Conservation (phyloP, 2,797 vertebrate species). For the Graptemys geographica region DNA sequence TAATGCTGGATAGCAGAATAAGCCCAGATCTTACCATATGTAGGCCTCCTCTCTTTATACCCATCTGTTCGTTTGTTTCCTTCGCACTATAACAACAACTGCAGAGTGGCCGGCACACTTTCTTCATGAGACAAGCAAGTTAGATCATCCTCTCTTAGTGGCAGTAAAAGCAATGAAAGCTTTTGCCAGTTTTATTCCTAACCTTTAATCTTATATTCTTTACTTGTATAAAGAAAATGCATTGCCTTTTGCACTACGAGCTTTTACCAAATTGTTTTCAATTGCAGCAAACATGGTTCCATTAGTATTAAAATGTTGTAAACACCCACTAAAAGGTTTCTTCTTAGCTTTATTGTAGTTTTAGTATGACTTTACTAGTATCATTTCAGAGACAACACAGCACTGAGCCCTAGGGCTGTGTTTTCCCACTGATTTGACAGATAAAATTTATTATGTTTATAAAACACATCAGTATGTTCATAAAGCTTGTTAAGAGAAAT, state of each 20-base stretch:
- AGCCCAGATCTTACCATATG: background rate
- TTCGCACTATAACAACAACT: background rate
- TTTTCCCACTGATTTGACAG: conserved; percentile 51
- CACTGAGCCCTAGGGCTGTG: conserved; percentile 31
- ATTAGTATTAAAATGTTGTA: conserved; percentile 52
- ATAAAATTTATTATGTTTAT: conserved; percentile 75
- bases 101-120: background rate
- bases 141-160: background rate
- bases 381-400: conserved; percentile 50
- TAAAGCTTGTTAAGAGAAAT: conserved; percentile 60
- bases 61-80: background rate
- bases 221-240: conserved; percentile 25
- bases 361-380: conserved; percentile 13
- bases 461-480: conserved; percentile 51
- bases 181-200: background rate
- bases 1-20: background rate
- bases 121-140: background rate
- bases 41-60: background rate
- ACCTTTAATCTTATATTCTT: conserved; percentile 20
- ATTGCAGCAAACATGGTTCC: conserved; percentile 24
- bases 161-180: background rate
- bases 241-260: conserved; percentile 35
- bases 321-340: conserved; percentile 43
- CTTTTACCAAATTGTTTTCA: conserved; percentile 35
- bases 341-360: conserved; percentile 56